A percentile compares a stretch with the other conserved stretches of the same genome.
Evolutionary conservation across 2,113 vertebrate species (phyloP).

Genomic region (Otolemur garnettii): DNA sequence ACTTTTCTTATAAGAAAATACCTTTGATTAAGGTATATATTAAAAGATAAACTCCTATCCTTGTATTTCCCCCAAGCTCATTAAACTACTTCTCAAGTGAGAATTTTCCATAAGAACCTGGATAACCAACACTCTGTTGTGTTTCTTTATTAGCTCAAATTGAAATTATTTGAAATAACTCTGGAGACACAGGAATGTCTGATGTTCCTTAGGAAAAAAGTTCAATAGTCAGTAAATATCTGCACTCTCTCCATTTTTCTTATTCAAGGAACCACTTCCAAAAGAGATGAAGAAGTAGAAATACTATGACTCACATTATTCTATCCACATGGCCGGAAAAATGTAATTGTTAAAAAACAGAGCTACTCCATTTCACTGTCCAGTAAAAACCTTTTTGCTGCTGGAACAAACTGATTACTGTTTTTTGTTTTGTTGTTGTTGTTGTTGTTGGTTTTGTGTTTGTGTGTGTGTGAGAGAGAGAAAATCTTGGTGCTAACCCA

Average conservation of each 20-base stretch:
- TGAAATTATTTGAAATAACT: constrained; percentile 31
- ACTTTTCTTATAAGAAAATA: background rate
- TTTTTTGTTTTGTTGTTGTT: background rate
- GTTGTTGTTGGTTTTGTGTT: background rate
- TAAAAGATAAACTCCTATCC: background rate
- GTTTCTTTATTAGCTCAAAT: constrained; percentile 50
- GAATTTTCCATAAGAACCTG: background rate
- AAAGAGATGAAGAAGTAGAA: constrained; percentile 57
- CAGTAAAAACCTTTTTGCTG: constrained; percentile 46
- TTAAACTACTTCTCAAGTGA: background rate
- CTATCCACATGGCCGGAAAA: constrained; percentile 45
- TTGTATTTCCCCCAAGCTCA: background rate
- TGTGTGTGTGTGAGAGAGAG: background rate
- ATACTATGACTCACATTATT: constrained; percentile 54
- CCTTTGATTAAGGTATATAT: background rate
- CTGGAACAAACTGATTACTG: background rate
- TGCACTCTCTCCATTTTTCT: background rate
- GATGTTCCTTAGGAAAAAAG: background rate
- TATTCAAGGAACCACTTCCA: constrained; percentile 17
- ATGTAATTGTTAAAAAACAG: constrained; percentile 71
- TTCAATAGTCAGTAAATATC: constrained; percentile 34
- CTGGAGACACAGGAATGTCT: constrained; percentile 6
- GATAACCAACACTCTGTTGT: background rate
- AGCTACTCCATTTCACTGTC: constrained; percentile 7
- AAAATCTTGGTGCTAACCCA: constrained; percentile 11